phyloP scores from a whole-genome alignment of 2,113 vertebrate species.

The Echinops telfairi region DNA sequence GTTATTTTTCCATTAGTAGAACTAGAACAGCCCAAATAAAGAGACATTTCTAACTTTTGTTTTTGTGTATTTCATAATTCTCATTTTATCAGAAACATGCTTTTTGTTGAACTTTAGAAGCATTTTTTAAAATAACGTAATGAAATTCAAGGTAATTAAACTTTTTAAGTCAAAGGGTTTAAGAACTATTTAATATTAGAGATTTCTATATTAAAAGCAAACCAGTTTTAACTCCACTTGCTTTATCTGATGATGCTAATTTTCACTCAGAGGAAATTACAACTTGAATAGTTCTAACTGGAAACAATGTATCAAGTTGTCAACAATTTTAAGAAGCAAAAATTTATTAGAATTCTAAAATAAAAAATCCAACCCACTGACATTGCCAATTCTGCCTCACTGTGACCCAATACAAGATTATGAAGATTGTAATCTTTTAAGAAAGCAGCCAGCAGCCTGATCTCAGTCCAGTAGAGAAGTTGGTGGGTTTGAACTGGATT shows the following conservation, averaged over 20 bases:
- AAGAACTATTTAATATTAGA: slow-evolving; percentile 9
- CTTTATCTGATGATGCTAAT: slow-evolving; percentile 12
- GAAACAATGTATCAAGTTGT: not conserved
- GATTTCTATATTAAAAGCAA: not conserved
- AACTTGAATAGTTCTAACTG: not conserved
- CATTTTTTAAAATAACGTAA: slow-evolving; percentile 28
- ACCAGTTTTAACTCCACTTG: slow-evolving; percentile 41
- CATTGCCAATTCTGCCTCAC: too few relatives aligned
- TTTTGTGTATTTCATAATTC: slow-evolving; percentile 46
- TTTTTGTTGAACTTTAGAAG: not conserved
- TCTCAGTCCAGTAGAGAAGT: too few relatives aligned
- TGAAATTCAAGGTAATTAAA: slow-evolving; percentile 33
- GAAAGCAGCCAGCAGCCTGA: too few relatives aligned
- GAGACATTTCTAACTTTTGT: not conserved
- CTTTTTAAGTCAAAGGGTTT: not conserved
- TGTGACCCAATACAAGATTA: too few relatives aligned
- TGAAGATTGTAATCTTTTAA: too few relatives aligned
- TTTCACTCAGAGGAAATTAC: not conserved
- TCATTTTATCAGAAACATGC: not conserved
- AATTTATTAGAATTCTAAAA: slow-evolving; percentile 17
- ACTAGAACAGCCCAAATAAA: too few relatives aligned
- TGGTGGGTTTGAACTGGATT: too few relatives aligned
- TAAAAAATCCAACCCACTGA: too few relatives aligned
- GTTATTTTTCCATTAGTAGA: slow-evolving; percentile 25
- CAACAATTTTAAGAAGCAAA: not conserved